Evolutionary conservation across 2,888 invertebrate genomes (phyloP).

Genomic region (Alviniconcha strummeri): DNA sequence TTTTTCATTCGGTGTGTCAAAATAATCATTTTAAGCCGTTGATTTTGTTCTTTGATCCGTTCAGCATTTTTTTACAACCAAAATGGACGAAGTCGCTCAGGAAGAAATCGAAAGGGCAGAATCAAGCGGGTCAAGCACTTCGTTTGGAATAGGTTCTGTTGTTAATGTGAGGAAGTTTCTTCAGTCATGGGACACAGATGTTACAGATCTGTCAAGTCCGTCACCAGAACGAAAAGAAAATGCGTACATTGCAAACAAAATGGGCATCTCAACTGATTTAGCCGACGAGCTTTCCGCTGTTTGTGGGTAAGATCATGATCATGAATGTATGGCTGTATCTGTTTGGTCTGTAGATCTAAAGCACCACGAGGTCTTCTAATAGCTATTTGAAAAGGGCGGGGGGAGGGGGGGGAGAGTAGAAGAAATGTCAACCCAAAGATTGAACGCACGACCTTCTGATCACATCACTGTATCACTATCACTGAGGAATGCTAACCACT

Average conservation of each 20-base stretch:
- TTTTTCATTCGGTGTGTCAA: too few species aligned
- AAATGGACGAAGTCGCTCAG: too few species aligned
- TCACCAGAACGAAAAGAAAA: conserved; percentile 3
- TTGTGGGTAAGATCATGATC: conserved; percentile 47
- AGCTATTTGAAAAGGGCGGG: too few species aligned
- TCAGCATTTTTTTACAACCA: too few species aligned
- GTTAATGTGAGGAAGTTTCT: conserved; percentile 5
- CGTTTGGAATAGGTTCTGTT: not conserved
- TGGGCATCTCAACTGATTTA: conserved; percentile 49
- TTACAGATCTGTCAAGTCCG: not conserved
- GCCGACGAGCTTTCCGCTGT: conserved; percentile 53
- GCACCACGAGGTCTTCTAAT: too few species aligned
- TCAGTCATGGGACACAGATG: conserved; percentile 15
- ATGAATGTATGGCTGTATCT: not conserved
- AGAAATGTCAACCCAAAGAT: not conserved
- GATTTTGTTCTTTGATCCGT: too few species aligned
- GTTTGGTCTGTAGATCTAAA: not conserved
- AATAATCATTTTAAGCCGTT: too few species aligned
- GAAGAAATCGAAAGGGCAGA: too few species aligned
- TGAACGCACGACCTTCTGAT: too few species aligned
- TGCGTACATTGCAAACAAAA: conserved; percentile 42
- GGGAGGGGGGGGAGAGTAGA: not conserved
- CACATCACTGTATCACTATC: not conserved
- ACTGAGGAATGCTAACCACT: too few species aligned
- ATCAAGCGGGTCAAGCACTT: too few species aligned